Evolutionary conservation across 2,797 vertebrate genomes (phyloP).

Genomic region (Monodelphis domestica): DNA sequence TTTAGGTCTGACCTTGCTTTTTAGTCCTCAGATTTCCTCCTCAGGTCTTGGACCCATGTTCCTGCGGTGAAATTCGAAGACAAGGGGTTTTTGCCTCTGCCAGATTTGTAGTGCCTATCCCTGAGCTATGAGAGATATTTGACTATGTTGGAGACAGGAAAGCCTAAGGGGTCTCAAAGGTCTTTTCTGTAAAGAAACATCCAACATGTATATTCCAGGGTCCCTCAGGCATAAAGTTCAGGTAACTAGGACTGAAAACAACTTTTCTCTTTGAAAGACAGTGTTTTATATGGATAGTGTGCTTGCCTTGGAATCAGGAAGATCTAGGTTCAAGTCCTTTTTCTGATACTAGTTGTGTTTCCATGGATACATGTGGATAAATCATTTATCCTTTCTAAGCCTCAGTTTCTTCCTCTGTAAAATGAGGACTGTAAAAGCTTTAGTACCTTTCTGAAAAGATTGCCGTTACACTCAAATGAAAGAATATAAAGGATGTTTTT

Average conservation of each 20-base stretch:
- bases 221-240: neutral
- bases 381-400: neutral
- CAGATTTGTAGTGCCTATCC: neutral
- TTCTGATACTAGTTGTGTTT: neutral
- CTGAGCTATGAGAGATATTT: neutral
- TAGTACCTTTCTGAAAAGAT: neutral
- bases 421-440: neutral
- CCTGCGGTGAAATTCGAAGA: neutral
- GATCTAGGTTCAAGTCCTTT: neutral
- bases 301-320: neutral
- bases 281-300: neutral
- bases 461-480: neutral
- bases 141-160: neutral
- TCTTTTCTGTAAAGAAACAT: neutral
- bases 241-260: neutral
- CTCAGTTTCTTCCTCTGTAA: no score
- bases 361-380: neutral
- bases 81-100: neutral
- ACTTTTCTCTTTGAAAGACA: neutral
- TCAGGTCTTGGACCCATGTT: neutral
- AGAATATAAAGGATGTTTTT: neutral
- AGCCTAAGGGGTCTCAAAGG: neutral
- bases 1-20: neutral
- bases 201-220: neutral
- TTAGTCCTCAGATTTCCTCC: neutral